A percentile compares a stretch with the other conserved stretches of the same genome.
Conservation (phyloP, 2,888 invertebrate genomes). For the Mimumesa dahlbomi region DNA sequence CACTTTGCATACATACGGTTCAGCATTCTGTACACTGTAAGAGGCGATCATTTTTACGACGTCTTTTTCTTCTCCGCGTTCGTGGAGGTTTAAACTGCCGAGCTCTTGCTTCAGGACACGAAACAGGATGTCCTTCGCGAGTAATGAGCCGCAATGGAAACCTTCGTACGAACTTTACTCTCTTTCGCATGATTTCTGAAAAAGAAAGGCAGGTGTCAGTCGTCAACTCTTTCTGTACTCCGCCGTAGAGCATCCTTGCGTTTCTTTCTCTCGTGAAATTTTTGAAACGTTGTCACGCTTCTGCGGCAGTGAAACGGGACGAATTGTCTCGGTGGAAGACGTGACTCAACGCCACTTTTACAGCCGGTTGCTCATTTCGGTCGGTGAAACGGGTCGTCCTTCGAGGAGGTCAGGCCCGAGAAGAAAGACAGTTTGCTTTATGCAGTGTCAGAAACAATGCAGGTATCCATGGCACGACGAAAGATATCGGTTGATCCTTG, state of each 20-base stretch:
- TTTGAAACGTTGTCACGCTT: constrained; percentile 9
- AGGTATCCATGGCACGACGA: constrained; percentile 35
- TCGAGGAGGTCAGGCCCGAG: constrained; percentile 40
- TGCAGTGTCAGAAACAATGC: constrained; percentile 38
- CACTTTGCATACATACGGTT: too few relatives aligned
- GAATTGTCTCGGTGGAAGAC: constrained; percentile 34
- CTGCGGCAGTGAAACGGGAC: constrained; percentile 25
- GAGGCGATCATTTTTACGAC: too few relatives aligned
- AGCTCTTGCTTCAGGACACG: constrained; percentile 12
- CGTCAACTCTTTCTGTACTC: constrained; percentile 15
- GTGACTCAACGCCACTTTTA: constrained; percentile 48
- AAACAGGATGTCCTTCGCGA: constrained; percentile 35
- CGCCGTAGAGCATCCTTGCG: not conserved
- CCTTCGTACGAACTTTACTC: constrained; percentile 12
- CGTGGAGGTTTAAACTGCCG: too few relatives aligned
- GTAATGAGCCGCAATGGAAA: constrained; percentile 16
- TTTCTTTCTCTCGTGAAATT: constrained; percentile 9
- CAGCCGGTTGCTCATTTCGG: constrained; percentile 51
- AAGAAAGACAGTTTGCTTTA: constrained; percentile 30
- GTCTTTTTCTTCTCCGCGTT: too few relatives aligned
- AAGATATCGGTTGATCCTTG: constrained; percentile 36
- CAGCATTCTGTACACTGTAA: too few relatives aligned
- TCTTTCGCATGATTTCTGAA: constrained; percentile 21
- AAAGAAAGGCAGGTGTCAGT: constrained; percentile 33
- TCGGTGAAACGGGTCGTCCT: constrained; percentile 58